Base-by-base conservation (phyloP, 2,888 invertebrate genomes). In the Mellilla xanthometata region DNA sequence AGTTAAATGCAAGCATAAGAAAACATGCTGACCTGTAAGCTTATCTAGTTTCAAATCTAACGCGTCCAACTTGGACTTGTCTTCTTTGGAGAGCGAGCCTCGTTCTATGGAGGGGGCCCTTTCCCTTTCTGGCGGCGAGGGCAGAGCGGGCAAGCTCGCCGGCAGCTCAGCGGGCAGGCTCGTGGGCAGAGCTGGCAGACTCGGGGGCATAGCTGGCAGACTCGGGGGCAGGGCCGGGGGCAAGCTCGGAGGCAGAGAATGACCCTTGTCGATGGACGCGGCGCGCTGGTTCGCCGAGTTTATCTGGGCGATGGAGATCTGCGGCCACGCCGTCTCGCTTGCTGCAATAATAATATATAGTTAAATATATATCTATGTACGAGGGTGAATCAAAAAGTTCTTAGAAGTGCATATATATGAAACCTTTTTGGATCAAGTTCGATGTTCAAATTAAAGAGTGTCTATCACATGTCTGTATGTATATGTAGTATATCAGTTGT, bases 221-320 rank as follows among this genome's bases (percentile, higher is more conserved):
- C 15, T 15, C 1, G 36, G 11, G 10, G 28, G 34, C 23, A 23
- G 15, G 13, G 15, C 9, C 9, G 34, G 6, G 27, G 26, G 29
- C 24, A 19, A 23, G 34, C 54, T 27, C 29, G 51, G 28, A 12
- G 52, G 39, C 33, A 62, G 63, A 69, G 3, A 78, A 66, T 41
- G 77, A 75, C 52, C 33, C 26, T 83, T 81, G 55, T 84, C 85
- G 57, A 78, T 79, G 1, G 85, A 81, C 19, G 83, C 80, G 49
- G 85, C 86, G 34, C 88, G 72, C 40, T 83, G 84, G 52, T 84
- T 78, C 12, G 87, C 86, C 29, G 87, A 87, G 0, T 80, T 76
- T 33, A 90, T 81, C 52, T 88, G 87, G 0, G 80, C 86, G 10
- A 90, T 62, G 0, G 89, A 83, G 39, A 90, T 89, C 55, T 80